Conservation (phyloP, 2,797 vertebrate genomes). For the Pipistrellus pygmaeus region DNA sequence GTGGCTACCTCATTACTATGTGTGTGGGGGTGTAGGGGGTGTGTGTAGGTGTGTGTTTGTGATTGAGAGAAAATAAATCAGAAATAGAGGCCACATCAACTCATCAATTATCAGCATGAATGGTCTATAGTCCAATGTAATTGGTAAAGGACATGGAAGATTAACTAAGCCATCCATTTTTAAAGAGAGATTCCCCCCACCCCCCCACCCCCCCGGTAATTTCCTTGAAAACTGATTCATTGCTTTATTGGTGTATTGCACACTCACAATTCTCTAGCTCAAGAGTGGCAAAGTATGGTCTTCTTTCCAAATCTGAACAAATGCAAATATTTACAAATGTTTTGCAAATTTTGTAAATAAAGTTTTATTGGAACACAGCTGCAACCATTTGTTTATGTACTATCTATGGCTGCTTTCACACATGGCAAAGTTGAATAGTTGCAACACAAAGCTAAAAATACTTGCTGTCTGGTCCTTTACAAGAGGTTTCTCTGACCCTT, state of each 20-base stretch:
- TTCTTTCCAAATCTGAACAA: conserved; percentile 39
- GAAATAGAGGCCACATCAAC: background rate
- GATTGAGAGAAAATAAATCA: background rate
- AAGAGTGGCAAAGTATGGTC: background rate
- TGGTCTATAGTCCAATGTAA: background rate
- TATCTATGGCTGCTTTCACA: background rate
- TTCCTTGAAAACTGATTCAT: background rate
- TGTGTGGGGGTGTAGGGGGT: background rate
- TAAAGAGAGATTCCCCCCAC: background rate
- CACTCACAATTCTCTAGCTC: background rate
- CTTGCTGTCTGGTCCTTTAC: background rate
- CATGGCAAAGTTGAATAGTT: background rate
- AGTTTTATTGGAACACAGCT: background rate
- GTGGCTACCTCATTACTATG: background rate
- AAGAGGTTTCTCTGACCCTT: background rate
- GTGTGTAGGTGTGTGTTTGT: no score
- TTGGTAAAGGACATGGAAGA: background rate
- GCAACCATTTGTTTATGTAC: background rate
- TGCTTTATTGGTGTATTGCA: background rate
- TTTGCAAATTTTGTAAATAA: conserved; percentile 19
- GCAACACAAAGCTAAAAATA: background rate
- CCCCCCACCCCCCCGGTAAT: background rate
- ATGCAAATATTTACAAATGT: background rate
- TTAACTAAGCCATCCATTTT: background rate
- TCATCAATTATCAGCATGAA: background rate